Percentiles rank a stretch among this genome's conserved stretches.
These are phyloP conservation scores for Drosophila hawaiiensis DNA, from an alignment of 2,888 invertebrate species.

Conservation along the genomic window DNA sequence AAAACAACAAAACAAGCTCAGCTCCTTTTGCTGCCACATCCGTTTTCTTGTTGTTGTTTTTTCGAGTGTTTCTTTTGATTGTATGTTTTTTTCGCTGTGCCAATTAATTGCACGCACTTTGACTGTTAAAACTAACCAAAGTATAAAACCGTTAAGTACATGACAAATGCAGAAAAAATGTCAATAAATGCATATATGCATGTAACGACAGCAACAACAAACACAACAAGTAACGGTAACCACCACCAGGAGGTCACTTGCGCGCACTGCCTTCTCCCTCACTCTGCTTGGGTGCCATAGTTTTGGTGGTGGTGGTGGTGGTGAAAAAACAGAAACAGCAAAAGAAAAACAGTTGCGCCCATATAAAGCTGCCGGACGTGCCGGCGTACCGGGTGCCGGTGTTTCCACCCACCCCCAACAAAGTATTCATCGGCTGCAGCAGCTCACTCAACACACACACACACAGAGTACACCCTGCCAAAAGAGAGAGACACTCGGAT, in stretches of 20 bases:
- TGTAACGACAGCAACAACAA: slow-evolving; percentile 36
- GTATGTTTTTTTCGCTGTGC: slow-evolving; percentile 11
- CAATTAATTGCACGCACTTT: slow-evolving; percentile 72
- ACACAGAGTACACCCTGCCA: slow-evolving; percentile 47
- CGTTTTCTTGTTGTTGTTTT: slow-evolving; percentile 44
- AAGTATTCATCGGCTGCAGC: slow-evolving; percentile 31
- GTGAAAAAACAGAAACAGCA: slow-evolving; percentile 8
- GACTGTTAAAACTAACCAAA: slow-evolving; percentile 24
- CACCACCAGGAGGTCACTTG: slow-evolving; percentile 68
- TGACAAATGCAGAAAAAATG: slow-evolving; percentile 60
- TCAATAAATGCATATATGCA: slow-evolving; percentile 74
- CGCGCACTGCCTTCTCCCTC: slow-evolving; percentile 26
- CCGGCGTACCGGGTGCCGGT: slow-evolving; percentile 40
- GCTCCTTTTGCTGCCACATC: slow-evolving; percentile 51
- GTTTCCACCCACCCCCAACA: slow-evolving; percentile 58
- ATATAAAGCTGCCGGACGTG: slow-evolving; percentile 34
- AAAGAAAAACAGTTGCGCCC: slow-evolving; percentile 47
- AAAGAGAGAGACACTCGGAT: slow-evolving; percentile 15
- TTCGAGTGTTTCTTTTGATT: neutral
- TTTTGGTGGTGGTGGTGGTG: slow-evolving; percentile 16
- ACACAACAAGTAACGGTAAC: slow-evolving; percentile 48
- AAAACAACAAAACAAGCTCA: slow-evolving; percentile 37
- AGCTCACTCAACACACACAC: slow-evolving; percentile 17
- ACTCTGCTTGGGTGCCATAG: slow-evolving; percentile 19
- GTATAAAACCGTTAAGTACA: slow-evolving; percentile 37